phyloP scores from a whole-genome alignment of 2,797 vertebrate species.

The Oryzias dopingdopingensis region DNA sequence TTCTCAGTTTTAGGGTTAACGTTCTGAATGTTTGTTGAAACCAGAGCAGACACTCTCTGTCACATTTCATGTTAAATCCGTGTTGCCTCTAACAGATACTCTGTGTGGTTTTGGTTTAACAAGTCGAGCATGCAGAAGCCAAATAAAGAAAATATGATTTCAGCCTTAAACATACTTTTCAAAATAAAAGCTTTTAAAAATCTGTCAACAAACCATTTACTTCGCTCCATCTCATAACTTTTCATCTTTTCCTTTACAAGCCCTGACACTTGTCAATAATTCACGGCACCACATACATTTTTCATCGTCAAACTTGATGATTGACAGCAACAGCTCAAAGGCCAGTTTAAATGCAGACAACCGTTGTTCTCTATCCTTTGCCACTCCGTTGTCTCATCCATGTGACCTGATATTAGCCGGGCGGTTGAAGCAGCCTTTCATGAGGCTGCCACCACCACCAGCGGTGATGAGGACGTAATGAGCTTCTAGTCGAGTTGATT shows the following conservation, averaged over 20 bases:
- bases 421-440: constrained; percentile 33
- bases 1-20: too few species aligned
- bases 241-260: constrained; percentile 27
- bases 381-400: constrained; percentile 20
- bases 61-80: too few species aligned
- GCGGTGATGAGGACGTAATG: constrained; percentile 23
- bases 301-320: constrained; percentile 47
- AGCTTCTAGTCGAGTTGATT: constrained; percentile 19
- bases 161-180: background rate
- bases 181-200: constrained; percentile 16
- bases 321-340: constrained; percentile 44
- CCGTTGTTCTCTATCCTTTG: background rate
- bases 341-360: constrained; percentile 16
- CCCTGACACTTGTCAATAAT: constrained; percentile 51
- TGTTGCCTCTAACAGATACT: too few species aligned
- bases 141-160: too few species aligned
- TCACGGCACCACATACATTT: constrained; percentile 45
- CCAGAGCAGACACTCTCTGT: too few species aligned
- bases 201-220: constrained; percentile 21
- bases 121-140: too few species aligned
- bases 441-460: constrained; percentile 11
- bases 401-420: constrained; percentile 32
- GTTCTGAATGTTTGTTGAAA: too few species aligned
- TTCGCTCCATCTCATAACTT: constrained; percentile 11
- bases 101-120: too few species aligned